Conservation (phyloP, 53 echinoderm and acorn worm genomes). For the Astropecten irregularis region DNA sequence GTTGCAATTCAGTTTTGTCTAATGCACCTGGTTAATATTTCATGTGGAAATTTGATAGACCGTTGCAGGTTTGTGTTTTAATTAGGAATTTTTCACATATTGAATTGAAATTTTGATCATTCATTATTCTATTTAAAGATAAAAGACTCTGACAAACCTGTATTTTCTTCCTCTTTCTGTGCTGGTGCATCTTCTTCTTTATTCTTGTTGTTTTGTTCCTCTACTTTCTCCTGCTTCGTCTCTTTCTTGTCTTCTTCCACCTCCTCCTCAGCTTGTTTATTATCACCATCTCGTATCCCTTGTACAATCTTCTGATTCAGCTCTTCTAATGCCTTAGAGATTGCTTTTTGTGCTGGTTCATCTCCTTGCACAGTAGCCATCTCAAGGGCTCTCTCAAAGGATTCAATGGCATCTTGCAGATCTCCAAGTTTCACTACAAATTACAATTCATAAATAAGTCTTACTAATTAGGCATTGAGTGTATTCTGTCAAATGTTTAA, state of each 20-base stretch:
- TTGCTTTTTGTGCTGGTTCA: conserved; percentile 90
- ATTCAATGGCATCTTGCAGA: conserved; percentile 96
- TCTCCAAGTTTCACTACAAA: conserved; percentile 94
- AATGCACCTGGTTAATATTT: too few species aligned
- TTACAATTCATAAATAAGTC: not conserved
- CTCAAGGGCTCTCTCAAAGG: conserved; percentile 95
- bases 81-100: too few species aligned
- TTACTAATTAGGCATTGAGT: too few species aligned
- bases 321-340: conserved; percentile 93
- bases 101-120: too few species aligned
- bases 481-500: too few species aligned
- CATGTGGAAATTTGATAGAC: too few species aligned
- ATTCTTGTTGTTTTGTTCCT: conserved; percentile 10
- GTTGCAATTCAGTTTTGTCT: too few species aligned
- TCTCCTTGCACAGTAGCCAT: conserved; percentile 98
- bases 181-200: conserved; percentile 46
- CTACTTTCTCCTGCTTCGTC: conserved; percentile 24
- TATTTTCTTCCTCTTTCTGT: conserved; percentile 35
- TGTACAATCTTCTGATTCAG: conserved; percentile 98
- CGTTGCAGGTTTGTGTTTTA: too few species aligned
- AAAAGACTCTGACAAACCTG: not conserved
- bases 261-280: conserved; percentile 61
- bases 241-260: conserved; percentile 41
- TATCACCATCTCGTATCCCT: conserved; percentile 86
- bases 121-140: not conserved